phyloP scores from a whole-genome alignment of 2,113 vertebrate species.

The Leptobrachium ailaonicum region DNA sequence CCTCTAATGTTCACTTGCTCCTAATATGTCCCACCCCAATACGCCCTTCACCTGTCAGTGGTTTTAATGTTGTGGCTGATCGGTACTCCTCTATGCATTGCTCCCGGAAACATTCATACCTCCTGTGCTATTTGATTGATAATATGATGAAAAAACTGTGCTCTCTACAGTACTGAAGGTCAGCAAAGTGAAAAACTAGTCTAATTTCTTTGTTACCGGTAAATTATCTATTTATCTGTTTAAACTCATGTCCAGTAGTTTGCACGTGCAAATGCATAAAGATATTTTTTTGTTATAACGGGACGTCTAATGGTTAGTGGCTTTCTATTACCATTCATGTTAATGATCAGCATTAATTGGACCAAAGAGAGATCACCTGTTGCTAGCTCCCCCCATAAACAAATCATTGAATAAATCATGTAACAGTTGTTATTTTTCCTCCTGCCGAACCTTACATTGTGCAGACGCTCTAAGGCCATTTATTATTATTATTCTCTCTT shows the following conservation, averaged over 20 bases:
- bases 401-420: not conserved
- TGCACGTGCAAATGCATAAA: not conserved
- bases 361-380: slow-evolving; percentile 17
- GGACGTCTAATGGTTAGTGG: not conserved
- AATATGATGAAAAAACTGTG: no score
- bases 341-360: slow-evolving; percentile 36
- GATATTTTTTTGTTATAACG: not conserved
- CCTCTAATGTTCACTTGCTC: no score
- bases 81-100: no score
- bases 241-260: slow-evolving; percentile 44
- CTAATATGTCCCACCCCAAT: no score
- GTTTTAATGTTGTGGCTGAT: no score
- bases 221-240: no score
- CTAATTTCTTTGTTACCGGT: no score
- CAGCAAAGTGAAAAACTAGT: no score
- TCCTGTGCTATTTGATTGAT: no score
- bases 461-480: slow-evolving; percentile 35
- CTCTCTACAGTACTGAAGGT: no score
- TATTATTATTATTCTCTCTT: slow-evolving; percentile 25
- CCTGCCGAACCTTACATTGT: not conserved
- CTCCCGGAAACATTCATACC: no score
- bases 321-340: not conserved
- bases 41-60: no score
- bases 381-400: slow-evolving; percentile 1
- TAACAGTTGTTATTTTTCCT: not conserved